Evolutionary conservation across 2,888 invertebrate species (phyloP).

Genomic region (Oxyscelio sp.): DNA sequence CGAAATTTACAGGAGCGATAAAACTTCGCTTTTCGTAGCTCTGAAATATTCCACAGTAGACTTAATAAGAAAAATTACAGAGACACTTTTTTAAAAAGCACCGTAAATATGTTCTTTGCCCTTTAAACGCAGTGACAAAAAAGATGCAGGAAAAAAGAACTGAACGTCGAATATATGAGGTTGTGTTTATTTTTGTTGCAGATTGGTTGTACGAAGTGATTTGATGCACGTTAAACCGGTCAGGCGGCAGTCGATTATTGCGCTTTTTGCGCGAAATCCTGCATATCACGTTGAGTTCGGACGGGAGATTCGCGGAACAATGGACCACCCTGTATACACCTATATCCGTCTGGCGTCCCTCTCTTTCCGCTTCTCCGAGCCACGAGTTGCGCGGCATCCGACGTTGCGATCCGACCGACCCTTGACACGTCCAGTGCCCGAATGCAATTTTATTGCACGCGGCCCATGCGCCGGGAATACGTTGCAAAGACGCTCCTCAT

Average conservation of each 20-base stretch:
- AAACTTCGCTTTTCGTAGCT: no score
- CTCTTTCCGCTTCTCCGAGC: constrained; percentile 58
- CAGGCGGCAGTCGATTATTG: constrained; percentile 36
- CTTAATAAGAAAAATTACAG: no score
- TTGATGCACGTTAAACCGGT: constrained; percentile 28
- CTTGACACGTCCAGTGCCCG: constrained; percentile 75
- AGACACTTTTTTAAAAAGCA: no score
- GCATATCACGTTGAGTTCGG: constrained; percentile 43
- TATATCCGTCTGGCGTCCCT: constrained; percentile 71
- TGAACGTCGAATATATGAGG: not conserved
- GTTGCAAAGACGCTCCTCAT: constrained; percentile 46
- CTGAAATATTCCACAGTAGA: no score
- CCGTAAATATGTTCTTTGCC: no score
- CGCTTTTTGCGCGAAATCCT: constrained; percentile 47
- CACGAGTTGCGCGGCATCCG: constrained; percentile 71
- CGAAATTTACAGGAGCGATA: no score
- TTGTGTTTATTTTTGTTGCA: constrained; percentile 7
- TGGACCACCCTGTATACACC: constrained; percentile 76
- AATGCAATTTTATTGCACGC: constrained; percentile 71
- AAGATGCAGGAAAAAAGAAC: not conserved
- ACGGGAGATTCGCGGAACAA: constrained; percentile 74
- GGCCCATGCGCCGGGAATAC: constrained; percentile 38
- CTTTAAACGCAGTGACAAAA: not conserved
- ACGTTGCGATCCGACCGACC: constrained; percentile 64
- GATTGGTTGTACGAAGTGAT: not conserved